Base-by-base conservation (phyloP, 2,797 vertebrate genomes). In the Galaxias olidus region DNA sequence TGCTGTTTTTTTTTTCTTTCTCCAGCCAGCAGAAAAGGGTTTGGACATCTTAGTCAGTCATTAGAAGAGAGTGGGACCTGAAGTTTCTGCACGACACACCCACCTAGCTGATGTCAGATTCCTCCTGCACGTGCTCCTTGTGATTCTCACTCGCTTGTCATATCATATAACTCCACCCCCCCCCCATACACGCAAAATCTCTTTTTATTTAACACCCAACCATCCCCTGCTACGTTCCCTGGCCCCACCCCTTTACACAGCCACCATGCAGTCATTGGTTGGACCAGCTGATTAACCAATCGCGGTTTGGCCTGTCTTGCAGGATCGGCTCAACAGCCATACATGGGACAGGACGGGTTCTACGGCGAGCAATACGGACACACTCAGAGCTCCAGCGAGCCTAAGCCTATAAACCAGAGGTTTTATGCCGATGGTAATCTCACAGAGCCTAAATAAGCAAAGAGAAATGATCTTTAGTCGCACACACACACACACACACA, bases 371-470 rank as follows among this genome's bases (percentile, higher is more conserved):
- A 96, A 84, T 98, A 96, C 75, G 93, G 94, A 79, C 95, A 96
- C 72, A 88, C 90, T 84, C 95, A 97, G 89, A 94, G 94, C 65
- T 92, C 96, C 56, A 92, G 93, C 58, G 94, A 97, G 49, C 15
- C 56, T 30, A 43, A 58, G 86, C 91, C 94, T 64, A 91, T 94
- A 92, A 94, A 94, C 87, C 96, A 96, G 90, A 94, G 96, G 80
- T 97, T 96, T 90, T 98, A 97, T 73, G 91, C 95, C 5, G 96
- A 98, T 69, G 96, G 96, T 98, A 95, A 94, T 91, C 77, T 73
- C 74, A 68, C 84, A 80, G 80, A 74, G 73, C 71, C 79, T 80
- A 30, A 30, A 30, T 30, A 30, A 30, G 30, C 30, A 3, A n/a
- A n/a, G n/a, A n/a, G 2, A 30, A 30, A 30, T 30, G 30, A 30